Evolutionary conservation across 2,888 invertebrate genomes (phyloP), one percentile per base, ranked within the genome.

Genomic region (Meiosimyza decipiens): DNA sequence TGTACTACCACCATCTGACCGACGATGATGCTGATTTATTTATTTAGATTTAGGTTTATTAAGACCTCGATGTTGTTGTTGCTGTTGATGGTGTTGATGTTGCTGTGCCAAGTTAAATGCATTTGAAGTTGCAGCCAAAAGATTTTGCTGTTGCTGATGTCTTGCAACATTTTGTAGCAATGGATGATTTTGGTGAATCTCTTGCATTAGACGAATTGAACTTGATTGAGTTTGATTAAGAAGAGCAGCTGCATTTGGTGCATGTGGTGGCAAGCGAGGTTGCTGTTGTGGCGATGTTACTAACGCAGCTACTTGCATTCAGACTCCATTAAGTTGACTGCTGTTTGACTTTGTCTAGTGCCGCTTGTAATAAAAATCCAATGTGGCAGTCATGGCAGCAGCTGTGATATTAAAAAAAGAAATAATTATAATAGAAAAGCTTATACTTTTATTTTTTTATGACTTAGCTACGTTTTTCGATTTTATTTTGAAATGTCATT

Each of bases 251-350:
- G 77, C 75, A 49, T 76, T 78, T n/a, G 81, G 63, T 15, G 85
- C 80, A 83, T 88, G 79, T 76, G 85, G 79, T 77, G 87, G 83
- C 76, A 88, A 84, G 40, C 87, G 87, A 3, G 85, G 78, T 11
- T 73, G 75, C 68, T 77, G 80, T 51, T 78, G 79, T 11, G 84
- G 84, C 15, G 86, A 84, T 76, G 87, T 81, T 71, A 79, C 71
- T 16, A 85, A 82, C 16, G 77, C 76, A 16, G 78, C 81, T 51
- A 88, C 83, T 91, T 91, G 55, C 86, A 87, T 73, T 88, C 88
- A 50, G 88, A 80, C 78, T 88, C 88, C 88, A 89, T 88, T 71
- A 86, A 88, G 84, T 91, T 92, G 78, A 90, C 90, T 90, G 83
- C 90, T 82, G 90, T 90, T 78, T 90, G 89, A 76, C 89, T 89